Percentiles rank a stretch among this genome's conserved stretches.
Conservation (phyloP, 1,140 invertebrate species). For the Megathymus violae region DNA sequence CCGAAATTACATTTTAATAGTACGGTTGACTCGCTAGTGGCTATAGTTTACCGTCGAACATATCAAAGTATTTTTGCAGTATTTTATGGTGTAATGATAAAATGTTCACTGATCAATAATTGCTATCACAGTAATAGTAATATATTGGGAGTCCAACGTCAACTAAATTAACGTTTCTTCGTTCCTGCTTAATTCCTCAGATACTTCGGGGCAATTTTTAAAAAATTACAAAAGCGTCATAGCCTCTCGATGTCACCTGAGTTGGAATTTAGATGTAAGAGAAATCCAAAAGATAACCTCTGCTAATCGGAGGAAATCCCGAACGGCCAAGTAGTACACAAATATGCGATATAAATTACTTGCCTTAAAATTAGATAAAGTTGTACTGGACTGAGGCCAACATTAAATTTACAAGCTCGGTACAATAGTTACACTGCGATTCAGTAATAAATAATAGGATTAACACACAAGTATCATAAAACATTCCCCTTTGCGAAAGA, state of each 20-base stretch:
- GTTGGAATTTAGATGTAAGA: neutral
- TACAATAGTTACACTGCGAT: constrained; percentile 20
- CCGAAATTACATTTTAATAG: constrained; percentile 38
- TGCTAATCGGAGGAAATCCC: constrained; percentile 18
- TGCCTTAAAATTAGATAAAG: constrained; percentile 30
- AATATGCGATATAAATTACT: constrained; percentile 20
- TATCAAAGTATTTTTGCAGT: constrained; percentile 2
- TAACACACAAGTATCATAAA: constrained; percentile 13
- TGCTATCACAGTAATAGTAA: no score
- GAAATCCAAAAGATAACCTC: constrained; percentile 11
- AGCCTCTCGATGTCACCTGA: no score
- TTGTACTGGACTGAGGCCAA: constrained; percentile 25
- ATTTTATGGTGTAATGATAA: no score
- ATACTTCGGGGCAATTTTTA: neutral
- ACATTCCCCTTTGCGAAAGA: constrained; percentile 9
- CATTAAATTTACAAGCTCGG: constrained; percentile 18
- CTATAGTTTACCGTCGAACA: constrained; percentile 26
- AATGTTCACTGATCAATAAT: no score
- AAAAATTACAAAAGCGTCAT: no score
- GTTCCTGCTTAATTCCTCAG: no score
- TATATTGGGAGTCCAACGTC: no score
- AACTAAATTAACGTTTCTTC: no score
- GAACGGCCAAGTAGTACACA: constrained; percentile 11
- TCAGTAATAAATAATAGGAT: constrained; percentile 22
- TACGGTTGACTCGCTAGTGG: constrained; percentile 21